Base-by-base conservation (phyloP, 2,888 invertebrate species). In the Eristalinus sepulchralis region DNA sequence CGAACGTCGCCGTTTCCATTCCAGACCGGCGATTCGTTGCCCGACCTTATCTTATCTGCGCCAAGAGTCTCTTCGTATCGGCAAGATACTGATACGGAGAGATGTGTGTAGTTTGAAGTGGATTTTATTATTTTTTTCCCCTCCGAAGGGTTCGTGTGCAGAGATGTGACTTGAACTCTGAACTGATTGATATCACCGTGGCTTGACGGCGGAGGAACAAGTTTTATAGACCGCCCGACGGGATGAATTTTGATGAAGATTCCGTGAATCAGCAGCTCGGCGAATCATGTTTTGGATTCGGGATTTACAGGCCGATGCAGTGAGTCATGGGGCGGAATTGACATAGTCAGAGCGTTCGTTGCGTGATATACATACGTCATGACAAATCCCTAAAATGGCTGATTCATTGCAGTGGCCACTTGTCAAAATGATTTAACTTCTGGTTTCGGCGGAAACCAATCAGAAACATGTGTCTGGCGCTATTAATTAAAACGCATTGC, bases 21-120 rank as follows among this genome's bases (percentile, higher is more conserved):
- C 13, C 11, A 27, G 47, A 47, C 47, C 8, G 47, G 47, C 47
- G n/a, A 17, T 11, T 24, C 47, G 33, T 60, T 57, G 17, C 60
- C 22, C 20, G 55, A 11, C n/a, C 47, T 47, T 73, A 73, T 73
- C 73, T 79, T 79, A 79, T 79, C 79, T 59, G 24, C 2, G 47
- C 53, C 59, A 53, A 24, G 24, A 55, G 31, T 2, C 22, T 10
- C 47, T 8, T 5, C 47, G 47, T 47, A 47, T 17, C 47, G 47
- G 47, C 17, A 8, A 47, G 47, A 47, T 47, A 47, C n/a, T 47
- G 47, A 47, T 47, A 17, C 47, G 3, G 17, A 17, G 17, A 1
- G 17, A 17, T 17, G 47, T 17, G 47, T 47, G 47, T 47, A 47
- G 39, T n/a, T 47, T n/a, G n/a, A 47, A 47, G 39, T n/a, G 5